A percentile compares a stretch with the other conserved stretches of the same genome.
Conservation (phyloP, 2,113 vertebrate species). For the Telmatochromis bifrenatus region DNA sequence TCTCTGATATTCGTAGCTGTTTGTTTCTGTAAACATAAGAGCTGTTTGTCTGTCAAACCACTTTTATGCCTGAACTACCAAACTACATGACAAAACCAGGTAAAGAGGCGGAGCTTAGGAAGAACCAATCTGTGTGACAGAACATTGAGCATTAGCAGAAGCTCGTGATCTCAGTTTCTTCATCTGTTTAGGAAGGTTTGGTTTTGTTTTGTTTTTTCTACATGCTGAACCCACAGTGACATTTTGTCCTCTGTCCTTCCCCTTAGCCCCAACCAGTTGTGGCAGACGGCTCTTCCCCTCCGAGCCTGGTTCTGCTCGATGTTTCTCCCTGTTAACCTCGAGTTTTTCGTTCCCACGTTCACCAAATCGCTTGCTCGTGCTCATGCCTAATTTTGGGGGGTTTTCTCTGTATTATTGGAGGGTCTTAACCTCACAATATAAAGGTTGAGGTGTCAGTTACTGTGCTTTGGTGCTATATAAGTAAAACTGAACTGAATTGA, state of each 20-base stretch:
- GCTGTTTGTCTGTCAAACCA: not conserved
- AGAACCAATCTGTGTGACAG: not conserved
- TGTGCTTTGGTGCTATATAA: not conserved
- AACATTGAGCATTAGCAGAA: not conserved
- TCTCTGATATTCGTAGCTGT: not conserved
- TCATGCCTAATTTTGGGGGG: accelerated
- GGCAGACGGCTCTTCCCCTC: not conserved
- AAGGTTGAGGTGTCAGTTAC: not conserved
- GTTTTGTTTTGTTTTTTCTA: accelerated
- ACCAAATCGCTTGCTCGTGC: not conserved
- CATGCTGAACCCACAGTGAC: not conserved
- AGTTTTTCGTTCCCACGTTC: not conserved
- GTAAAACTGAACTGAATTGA: not conserved
- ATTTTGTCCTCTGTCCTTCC: not conserved
- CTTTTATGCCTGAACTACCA: not conserved
- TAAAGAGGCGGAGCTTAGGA: not conserved
- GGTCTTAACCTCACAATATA: not conserved
- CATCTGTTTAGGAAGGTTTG: not conserved
- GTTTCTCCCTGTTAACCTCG: not conserved
- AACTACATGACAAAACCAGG: not conserved
- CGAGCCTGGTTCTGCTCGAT: not conserved
- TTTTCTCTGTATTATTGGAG: not conserved
- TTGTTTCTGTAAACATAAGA: accelerated
- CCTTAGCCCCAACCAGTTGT: not conserved
- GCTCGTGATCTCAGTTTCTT: not conserved